Evolutionary conservation across 1,140 invertebrate genomes (phyloP).

Genomic region (Hermetia illucens): DNA sequence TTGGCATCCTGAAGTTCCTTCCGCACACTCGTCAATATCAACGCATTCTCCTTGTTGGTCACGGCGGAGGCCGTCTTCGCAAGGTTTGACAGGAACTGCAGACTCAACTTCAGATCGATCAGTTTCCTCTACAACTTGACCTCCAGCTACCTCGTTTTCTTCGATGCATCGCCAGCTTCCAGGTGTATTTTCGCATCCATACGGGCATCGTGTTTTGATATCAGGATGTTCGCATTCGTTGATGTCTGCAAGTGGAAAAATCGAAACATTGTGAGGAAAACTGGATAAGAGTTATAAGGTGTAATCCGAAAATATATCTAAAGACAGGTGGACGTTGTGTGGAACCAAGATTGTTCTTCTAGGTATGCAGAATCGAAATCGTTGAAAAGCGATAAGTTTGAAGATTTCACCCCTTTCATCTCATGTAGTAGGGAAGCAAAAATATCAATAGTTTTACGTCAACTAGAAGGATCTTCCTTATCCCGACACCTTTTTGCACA

Average conservation of each 20-base stretch:
- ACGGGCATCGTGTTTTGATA: slow-evolving; percentile 37
- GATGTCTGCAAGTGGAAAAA: slow-evolving; percentile 35
- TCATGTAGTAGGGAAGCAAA: no score
- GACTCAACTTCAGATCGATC: not conserved
- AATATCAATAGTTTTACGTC: no score
- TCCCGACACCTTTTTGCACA: no score
- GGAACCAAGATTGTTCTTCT: no score
- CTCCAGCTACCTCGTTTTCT: slow-evolving; percentile 5
- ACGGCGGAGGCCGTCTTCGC: slow-evolving; percentile 29
- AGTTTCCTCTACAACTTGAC: slow-evolving; percentile 5
- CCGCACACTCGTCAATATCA: slow-evolving; percentile 52
- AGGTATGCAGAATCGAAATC: no score
- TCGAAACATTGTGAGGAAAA: slow-evolving; percentile 13
- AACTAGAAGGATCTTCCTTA: no score
- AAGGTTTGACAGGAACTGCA: slow-evolving; percentile 8
- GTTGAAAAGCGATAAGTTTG: no score
- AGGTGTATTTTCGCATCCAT: slow-evolving; percentile 47
- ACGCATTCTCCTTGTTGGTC: slow-evolving; percentile 29
- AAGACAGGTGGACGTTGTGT: no score
- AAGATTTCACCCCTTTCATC: no score
- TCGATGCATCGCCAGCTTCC: slow-evolving; percentile 52
- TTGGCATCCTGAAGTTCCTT: slow-evolving; percentile 18
- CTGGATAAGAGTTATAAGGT: no score
- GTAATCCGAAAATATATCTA: no score
- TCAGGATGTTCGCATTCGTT: slow-evolving; percentile 47